Conservation (phyloP, 1,140 invertebrate species). For the Laupala kohalensis region DNA sequence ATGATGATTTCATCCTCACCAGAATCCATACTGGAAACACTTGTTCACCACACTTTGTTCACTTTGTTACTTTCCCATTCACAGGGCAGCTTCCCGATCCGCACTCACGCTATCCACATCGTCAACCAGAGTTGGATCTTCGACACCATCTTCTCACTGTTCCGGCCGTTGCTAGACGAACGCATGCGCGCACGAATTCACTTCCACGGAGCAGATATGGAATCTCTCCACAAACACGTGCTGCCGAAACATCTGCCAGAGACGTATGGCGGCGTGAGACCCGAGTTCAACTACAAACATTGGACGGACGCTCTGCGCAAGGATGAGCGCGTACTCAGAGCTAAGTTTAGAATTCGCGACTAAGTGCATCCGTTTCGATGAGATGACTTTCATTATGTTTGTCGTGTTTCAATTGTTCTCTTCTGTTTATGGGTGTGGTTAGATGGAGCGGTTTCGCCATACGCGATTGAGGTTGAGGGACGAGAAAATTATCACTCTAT, state of each 20-base stretch:
- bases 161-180: slow-evolving; percentile 56
- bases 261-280: slow-evolving; percentile 45
- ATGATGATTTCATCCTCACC: no score
- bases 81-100: slow-evolving; percentile 55
- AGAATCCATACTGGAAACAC: no score
- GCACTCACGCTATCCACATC: slow-evolving; percentile 59
- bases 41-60: no score
- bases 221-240: slow-evolving; percentile 11
- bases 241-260: slow-evolving; percentile 14
- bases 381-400: no score
- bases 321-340: neutral
- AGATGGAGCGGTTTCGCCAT: no score
- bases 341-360: no score
- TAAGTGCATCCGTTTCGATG: no score
- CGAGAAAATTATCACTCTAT: no score
- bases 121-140: slow-evolving; percentile 68
- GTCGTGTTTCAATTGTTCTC: no score
- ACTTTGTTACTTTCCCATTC: no score
- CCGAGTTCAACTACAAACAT: neutral
- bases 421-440: no score
- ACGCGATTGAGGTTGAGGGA: no score
- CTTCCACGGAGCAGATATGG: slow-evolving; percentile 16
- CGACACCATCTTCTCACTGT: slow-evolving; percentile 59
- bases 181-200: slow-evolving; percentile 37
- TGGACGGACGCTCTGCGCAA: neutral